These are phyloP conservation scores for Drosophila lacteicornis DNA, from an alignment of 1,140 invertebrate genomes.

Conservation along the genomic window DNA sequence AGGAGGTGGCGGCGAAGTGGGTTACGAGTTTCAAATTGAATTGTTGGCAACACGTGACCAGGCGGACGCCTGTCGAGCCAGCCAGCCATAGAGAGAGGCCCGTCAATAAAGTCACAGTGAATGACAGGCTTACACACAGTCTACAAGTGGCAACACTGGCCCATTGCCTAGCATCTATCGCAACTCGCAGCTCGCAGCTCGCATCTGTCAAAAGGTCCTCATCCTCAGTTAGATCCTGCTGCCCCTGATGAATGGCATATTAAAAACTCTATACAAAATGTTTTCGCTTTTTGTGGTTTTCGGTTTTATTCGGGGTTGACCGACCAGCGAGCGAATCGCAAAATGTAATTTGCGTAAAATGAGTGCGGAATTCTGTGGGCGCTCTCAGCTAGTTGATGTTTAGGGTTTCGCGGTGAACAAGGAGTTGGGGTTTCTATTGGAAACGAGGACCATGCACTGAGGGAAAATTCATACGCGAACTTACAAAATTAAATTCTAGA, in stretches of 20 bases:
- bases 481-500: too few species aligned
- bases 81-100: slow-evolving; percentile 25
- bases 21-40: slow-evolving; percentile 73
- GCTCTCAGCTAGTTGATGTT: slow-evolving; percentile 36
- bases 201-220: too few species aligned
- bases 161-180: background rate
- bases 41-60: slow-evolving; percentile 79
- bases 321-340: slow-evolving; percentile 48
- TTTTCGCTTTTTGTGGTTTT: slow-evolving; percentile 21
- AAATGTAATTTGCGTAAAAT: slow-evolving; percentile 80
- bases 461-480: background rate
- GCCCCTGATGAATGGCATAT: slow-evolving; percentile 71
- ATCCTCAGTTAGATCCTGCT: background rate
- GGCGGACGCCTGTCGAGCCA: slow-evolving; percentile 26
- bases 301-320: slow-evolving; percentile 40
- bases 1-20: slow-evolving; percentile 23
- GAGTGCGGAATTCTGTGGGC: slow-evolving; percentile 18
- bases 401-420: slow-evolving; percentile 9
- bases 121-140: slow-evolving; percentile 75
- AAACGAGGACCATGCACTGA: background rate
- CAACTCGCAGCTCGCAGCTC: background rate
- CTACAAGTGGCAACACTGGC: slow-evolving; percentile 58
- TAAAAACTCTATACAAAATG: slow-evolving; percentile 68
- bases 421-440: slow-evolving; percentile 18
- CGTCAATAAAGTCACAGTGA: slow-evolving; percentile 80